phyloP scores from a whole-genome alignment of 2,113 vertebrate genomes.

The Sakesphorus luctuosus region DNA sequence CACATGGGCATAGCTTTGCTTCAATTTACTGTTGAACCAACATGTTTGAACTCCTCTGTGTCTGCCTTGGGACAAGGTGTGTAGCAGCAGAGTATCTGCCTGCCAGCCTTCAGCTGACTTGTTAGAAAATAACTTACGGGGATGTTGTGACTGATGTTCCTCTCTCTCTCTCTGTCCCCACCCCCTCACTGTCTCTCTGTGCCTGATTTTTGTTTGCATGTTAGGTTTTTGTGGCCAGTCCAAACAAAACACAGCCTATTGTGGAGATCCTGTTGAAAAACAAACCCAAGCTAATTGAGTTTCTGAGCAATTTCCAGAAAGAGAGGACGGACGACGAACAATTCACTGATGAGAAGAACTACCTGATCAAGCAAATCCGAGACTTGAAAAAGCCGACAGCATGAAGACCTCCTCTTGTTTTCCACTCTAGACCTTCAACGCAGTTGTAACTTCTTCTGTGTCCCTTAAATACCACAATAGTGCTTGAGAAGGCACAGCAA shows the following conservation, averaged over 20 bases:
- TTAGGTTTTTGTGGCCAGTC: constrained; percentile 97
- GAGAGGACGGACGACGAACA: constrained; percentile 94
- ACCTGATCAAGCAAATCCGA: constrained; percentile 96
- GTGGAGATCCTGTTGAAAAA: constrained; percentile 98
- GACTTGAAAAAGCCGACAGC: constrained; percentile 90
- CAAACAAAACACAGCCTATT: constrained; percentile 95
- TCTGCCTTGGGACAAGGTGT: not conserved
- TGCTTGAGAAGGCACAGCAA: constrained; percentile 64
- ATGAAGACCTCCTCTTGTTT: constrained; percentile 51
- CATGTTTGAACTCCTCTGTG: not conserved
- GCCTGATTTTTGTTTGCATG: constrained; percentile 23
- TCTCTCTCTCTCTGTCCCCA: not conserved
- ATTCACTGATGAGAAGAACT: constrained; percentile 98
- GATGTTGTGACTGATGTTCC: not conserved
- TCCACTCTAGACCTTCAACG: constrained; percentile 9
- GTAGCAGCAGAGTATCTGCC: not conserved
- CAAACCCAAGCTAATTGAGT: constrained; percentile 95
- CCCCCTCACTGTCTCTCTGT: not conserved
- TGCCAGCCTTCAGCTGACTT: not conserved
- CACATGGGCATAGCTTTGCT: not conserved
- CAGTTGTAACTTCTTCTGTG: constrained; percentile 22
- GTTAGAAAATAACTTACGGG: not conserved
- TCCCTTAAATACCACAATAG: constrained; percentile 47
- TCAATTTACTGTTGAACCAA: not conserved
- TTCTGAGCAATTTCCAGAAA: constrained; percentile 95